Evolutionary conservation across 2,797 vertebrate genomes (phyloP), one percentile per base, ranked within the genome.

Genomic region (Rhinogobio ventralis): DNA sequence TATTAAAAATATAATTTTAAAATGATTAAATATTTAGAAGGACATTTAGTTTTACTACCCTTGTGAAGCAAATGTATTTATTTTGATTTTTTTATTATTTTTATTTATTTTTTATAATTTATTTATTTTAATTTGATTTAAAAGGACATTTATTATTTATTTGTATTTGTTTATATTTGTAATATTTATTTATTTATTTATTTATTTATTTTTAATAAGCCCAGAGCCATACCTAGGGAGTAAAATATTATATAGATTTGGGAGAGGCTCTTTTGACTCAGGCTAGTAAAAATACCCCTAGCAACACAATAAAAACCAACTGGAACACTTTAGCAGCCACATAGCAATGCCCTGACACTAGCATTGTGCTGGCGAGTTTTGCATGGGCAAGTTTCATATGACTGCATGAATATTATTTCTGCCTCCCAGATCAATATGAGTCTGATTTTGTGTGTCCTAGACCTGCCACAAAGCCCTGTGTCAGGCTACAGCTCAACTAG

Each of bases 391-490:
- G 15, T 39, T 80, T 42, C 20, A 42, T 4, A 51, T 23, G 13
- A 28, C 5, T 69, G 20, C 72, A 74, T 36, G 28, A 87, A 67
- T 30, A 73, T 49, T 6, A 30, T 57, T 49, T 45, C 55, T 49
- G 7, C 42, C 36, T 45, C 14, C 10, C 57, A 79, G n/a, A 71
- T 81, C 33, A 14, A 72, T 71, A 60, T 17, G 17, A 39, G 9
- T 45, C 14, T 19, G 23, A 60, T 64, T 73, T n/a, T 39, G 28
- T 49, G 66, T 33, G 30, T 49, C 25, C 81, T 25, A 64, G 67
- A 72, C 86, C 51, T 69, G 60, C 51, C 57, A 77, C 66, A 57
- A 79, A 69, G 45, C 64, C 53, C 69, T 8, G 33, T 39, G 25
- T 67, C 64, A 67, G 49, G 30, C 30, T 15, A 36, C 45, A 53